Evolutionary conservation across 2,113 vertebrate species (phyloP).

Genomic region (Microtus pennsylvanicus): DNA sequence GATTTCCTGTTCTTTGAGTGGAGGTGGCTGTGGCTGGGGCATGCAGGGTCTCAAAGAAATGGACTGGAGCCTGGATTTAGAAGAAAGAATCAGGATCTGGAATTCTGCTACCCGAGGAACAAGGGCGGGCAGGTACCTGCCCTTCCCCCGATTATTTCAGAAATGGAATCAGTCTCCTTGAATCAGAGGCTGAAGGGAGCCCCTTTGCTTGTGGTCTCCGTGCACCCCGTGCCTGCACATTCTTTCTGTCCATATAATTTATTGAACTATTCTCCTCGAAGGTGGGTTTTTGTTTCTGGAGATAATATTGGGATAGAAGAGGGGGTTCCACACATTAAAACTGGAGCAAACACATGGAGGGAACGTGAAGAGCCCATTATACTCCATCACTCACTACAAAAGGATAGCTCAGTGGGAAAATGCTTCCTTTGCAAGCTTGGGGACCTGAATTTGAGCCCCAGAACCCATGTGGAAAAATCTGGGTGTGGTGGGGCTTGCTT

Average conservation of each 20-base stretch:
- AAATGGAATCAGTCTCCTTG: background rate
- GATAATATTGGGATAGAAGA: background rate
- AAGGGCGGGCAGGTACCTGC: background rate
- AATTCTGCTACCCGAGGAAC: background rate
- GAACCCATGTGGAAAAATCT: background rate
- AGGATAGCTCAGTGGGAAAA: background rate
- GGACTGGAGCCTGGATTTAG: background rate
- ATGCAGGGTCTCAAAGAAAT: background rate
- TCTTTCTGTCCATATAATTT: conserved; percentile 54
- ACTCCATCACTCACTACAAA: background rate
- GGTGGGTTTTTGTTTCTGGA: conserved; percentile 5
- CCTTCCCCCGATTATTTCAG: background rate
- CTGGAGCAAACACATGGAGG: background rate
- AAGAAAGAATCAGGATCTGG: background rate
- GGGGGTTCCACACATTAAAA: background rate
- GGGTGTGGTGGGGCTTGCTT: too few relatives aligned
- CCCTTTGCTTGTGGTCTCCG: background rate
- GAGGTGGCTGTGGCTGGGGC: too few relatives aligned
- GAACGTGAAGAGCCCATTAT: background rate
- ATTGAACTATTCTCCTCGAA: conserved; percentile 53
- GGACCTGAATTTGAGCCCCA: too few relatives aligned
- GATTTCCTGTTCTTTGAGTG: background rate
- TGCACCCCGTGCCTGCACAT: background rate
- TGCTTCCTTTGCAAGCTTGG: background rate
- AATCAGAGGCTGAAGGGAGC: background rate